phyloP scores from a whole-genome alignment of 2,888 invertebrate genomes.

The Clanis bilineata region DNA sequence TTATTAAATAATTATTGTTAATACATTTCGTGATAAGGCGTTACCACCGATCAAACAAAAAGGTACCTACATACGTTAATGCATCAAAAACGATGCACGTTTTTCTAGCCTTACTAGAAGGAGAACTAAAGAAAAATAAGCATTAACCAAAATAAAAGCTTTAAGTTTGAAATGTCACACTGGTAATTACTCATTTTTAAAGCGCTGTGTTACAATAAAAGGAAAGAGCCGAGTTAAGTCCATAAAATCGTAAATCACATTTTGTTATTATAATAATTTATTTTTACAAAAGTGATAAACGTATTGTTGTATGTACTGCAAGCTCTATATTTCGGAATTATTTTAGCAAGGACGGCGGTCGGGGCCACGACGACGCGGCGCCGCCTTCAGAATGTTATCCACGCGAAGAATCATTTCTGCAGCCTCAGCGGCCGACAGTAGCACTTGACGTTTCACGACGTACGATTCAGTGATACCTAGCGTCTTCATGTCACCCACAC shows the following conservation, averaged over 20 bases:
- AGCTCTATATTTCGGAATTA: conserved; percentile 4
- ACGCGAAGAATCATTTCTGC: conserved; percentile 99
- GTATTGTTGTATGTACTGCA: neutral
- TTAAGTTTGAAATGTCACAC: neutral
- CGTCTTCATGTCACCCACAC: conserved; percentile 93
- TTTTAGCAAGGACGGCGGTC: conserved; percentile 92
- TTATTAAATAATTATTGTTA: conserved; percentile 61
- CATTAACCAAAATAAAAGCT: neutral
- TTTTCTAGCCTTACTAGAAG: conserved; percentile 56
- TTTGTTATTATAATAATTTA: neutral
- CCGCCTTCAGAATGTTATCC: conserved; percentile 97
- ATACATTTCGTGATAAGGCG: conserved; percentile 64
- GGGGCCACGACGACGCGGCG: conserved; percentile 92
- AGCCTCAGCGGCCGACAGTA: conserved; percentile 97
- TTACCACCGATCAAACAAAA: conserved; percentile 58
- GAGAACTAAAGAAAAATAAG: conserved; percentile 20
- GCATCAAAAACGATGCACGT: conserved; percentile 46
- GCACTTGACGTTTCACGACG: conserved; percentile 97
- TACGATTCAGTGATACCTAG: conserved; percentile 98
- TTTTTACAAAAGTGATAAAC: conserved; percentile 2
- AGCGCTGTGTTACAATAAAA: neutral
- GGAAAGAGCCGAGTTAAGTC: neutral
- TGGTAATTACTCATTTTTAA: conserved; percentile 1
- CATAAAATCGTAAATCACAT: neutral
- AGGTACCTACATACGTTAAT: conserved; percentile 42